Percentiles rank a stretch among this genome's conserved stretches.
Evolutionary conservation across 2,888 invertebrate genomes (phyloP).

Genomic region (Spisula solida): DNA sequence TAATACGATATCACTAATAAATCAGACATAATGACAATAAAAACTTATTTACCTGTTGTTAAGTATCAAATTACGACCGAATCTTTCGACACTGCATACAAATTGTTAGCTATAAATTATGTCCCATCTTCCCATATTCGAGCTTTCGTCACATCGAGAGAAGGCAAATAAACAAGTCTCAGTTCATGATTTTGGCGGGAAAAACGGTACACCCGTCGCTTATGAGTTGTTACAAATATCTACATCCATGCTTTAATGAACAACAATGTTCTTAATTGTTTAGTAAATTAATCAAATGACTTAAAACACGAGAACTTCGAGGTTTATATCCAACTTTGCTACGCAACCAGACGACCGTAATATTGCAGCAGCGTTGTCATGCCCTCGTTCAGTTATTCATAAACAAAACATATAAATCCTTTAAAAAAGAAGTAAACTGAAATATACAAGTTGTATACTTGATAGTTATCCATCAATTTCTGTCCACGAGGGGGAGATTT

Average conservation of each 20-base stretch:
- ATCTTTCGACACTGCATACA: conserved; percentile 55
- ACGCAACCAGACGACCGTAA: conserved; percentile 7
- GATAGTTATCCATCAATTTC: conserved; percentile 42
- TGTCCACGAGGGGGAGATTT: conserved; percentile 34
- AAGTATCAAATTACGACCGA: conserved; percentile 55
- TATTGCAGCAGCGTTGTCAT: conserved; percentile 16
- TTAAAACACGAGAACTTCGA: conserved; percentile 12
- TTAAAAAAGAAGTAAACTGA: conserved; percentile 14
- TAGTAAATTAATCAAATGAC: background rate
- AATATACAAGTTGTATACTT: conserved; percentile 30
- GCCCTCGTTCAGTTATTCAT: conserved; percentile 28
- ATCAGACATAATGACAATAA: conserved; percentile 33
- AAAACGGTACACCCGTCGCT: conserved; percentile 12
- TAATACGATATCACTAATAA: conserved; percentile 27
- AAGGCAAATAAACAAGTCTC: conserved; percentile 14
- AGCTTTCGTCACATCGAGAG: conserved; percentile 47
- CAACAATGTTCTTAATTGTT: background rate
- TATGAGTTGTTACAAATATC: background rate
- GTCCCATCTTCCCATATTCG: conserved; percentile 57
- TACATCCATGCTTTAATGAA: conserved; percentile 23
- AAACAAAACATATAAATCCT: background rate
- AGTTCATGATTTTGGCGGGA: conserved; percentile 48
- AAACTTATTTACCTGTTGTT: conserved; percentile 38
- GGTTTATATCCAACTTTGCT: background rate
- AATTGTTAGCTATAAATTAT: conserved; percentile 66